Conservation (phyloP, 2,888 invertebrate genomes). For the Drosophila neoperkinsi region DNA sequence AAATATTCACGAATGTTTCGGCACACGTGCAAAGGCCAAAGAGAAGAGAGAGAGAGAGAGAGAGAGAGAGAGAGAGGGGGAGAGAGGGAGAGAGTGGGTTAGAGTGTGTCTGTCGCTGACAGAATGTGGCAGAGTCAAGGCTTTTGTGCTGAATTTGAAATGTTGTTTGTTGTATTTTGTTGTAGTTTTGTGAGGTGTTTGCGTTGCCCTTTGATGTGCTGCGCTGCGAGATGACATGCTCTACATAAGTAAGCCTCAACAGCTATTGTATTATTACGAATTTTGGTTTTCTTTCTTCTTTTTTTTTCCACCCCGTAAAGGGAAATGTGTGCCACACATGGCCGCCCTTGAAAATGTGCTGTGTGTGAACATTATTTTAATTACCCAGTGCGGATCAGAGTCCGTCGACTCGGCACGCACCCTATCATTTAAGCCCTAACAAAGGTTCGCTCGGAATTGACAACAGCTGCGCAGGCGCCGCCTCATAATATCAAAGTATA, state of each 20-base stretch:
- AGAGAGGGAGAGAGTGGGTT: not conserved
- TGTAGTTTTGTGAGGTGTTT: slow-evolving; percentile 22
- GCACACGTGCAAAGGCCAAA: slow-evolving; percentile 8
- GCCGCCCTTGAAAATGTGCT: slow-evolving; percentile 71
- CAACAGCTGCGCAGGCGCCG: slow-evolving; percentile 79
- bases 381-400: slow-evolving; percentile 58
- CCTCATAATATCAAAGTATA: slow-evolving; percentile 10
- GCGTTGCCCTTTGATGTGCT: slow-evolving; percentile 37
- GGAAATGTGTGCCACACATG: slow-evolving; percentile 74
- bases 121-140: slow-evolving; percentile 53
- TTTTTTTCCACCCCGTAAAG: slow-evolving; percentile 58
- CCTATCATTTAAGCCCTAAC: slow-evolving; percentile 62
- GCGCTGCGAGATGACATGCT: slow-evolving; percentile 42
- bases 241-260: slow-evolving; percentile 51
- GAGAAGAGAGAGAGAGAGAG: no score
- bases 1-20: slow-evolving; percentile 52
- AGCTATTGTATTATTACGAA: slow-evolving; percentile 11
- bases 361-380: slow-evolving; percentile 73
- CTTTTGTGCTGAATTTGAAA: slow-evolving; percentile 44
- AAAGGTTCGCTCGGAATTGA: slow-evolving; percentile 52
- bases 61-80: not conserved
- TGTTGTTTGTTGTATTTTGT: slow-evolving; percentile 9
- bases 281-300: slow-evolving; percentile 14
- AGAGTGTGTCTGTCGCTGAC: not conserved
- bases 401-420: slow-evolving; percentile 55